These are phyloP conservation scores for Poicephalus meyeri DNA, from an alignment of 2,113 vertebrate species.

Conservation along the genomic window DNA sequence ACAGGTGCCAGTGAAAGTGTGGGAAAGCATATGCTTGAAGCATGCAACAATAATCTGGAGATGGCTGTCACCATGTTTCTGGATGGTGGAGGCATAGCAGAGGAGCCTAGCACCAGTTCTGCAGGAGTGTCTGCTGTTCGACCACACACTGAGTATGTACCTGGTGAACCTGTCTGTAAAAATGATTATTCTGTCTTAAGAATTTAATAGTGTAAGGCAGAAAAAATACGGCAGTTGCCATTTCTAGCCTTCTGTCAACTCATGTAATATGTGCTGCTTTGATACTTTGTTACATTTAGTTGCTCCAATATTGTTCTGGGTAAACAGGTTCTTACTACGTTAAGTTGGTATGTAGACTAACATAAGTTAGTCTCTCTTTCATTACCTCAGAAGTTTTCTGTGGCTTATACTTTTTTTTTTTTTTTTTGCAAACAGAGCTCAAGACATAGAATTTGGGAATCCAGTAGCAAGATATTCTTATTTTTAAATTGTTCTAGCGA, in stretches of 20 bases:
- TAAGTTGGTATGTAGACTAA: not conserved
- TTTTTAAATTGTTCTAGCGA: not conserved
- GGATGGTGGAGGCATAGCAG: conserved; percentile 92
- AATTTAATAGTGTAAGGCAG: not conserved
- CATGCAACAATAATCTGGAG: conserved; percentile 97
- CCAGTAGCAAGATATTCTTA: not conserved
- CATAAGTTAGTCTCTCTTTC: not conserved
- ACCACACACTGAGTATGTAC: conserved; percentile 85
- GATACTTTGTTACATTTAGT: not conserved
- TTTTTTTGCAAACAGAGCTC: not conserved
- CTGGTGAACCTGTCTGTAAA: accelerated
- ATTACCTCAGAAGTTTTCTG: not conserved
- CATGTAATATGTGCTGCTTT: accelerated
- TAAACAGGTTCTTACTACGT: accelerated
- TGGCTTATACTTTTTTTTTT: accelerated
- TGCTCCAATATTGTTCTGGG: not conserved
- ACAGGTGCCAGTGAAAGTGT: conserved; percentile 96
- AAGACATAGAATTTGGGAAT: not conserved
- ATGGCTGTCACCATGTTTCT: conserved; percentile 99
- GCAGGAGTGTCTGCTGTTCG: conserved; percentile 86
- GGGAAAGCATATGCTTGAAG: conserved; percentile 96
- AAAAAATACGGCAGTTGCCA: not conserved
- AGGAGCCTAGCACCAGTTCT: conserved; percentile 96
- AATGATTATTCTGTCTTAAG: not conserved
- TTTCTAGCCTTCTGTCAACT: not conserved